phyloP scores from a whole-genome alignment of 2,797 vertebrate species.

The Epinephelus awoara region DNA sequence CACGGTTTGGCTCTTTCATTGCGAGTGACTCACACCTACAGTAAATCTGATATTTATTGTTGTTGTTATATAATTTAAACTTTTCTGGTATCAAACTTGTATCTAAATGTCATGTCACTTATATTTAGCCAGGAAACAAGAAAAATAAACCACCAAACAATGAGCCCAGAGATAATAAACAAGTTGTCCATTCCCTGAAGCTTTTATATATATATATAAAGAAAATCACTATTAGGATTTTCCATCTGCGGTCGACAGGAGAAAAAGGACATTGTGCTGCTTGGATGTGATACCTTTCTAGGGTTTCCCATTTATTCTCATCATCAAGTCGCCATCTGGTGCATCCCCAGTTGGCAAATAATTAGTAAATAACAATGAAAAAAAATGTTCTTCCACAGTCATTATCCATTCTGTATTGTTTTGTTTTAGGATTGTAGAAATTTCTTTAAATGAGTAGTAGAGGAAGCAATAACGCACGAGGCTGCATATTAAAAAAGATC shows the following conservation, averaged over 20 bases:
- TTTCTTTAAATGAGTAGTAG: conserved; percentile 13
- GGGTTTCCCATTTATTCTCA: conserved; percentile 25
- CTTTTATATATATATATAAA: not conserved
- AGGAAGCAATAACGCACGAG: conserved; percentile 12
- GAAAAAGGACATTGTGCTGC: conserved; percentile 8
- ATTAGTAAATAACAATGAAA: conserved; percentile 1
- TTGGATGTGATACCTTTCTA: conserved; percentile 2
- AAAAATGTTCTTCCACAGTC: not conserved
- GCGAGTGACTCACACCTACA: conserved; percentile 30
- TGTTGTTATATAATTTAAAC: conserved; percentile 32
- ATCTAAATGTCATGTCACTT: conserved; percentile 37
- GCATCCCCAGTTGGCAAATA: conserved; percentile 14
- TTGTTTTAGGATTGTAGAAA: conserved; percentile 10
- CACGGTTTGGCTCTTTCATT: conserved; percentile 11
- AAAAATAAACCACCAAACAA: conserved; percentile 21
- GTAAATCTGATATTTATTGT: conserved; percentile 37
- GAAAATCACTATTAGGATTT: not conserved
- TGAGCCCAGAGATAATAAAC: not conserved
- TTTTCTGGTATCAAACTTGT: conserved; percentile 4
- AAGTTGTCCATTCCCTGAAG: not conserved
- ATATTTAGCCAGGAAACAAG: conserved; percentile 23
- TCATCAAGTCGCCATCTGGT: conserved; percentile 36
- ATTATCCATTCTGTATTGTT: not conserved
- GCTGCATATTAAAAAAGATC: conserved; percentile 32
- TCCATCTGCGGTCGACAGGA: not conserved